phyloP scores from a whole-genome alignment of 1,140 invertebrate genomes.

The Rhopalosiphum padi region DNA sequence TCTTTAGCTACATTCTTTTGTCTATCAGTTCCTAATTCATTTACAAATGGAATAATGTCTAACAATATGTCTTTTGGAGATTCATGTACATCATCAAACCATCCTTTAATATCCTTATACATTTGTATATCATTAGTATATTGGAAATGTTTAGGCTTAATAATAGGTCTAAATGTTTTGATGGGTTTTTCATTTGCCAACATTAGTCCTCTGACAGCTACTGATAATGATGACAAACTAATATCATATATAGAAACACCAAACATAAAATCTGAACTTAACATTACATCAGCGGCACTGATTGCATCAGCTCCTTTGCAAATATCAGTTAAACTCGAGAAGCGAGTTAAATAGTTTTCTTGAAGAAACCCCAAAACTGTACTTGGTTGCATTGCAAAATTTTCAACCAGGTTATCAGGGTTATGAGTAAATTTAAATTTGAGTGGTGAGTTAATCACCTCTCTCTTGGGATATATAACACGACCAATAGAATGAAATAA shows the following conservation, averaged over 20 bases:
- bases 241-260: slow-evolving; percentile 63
- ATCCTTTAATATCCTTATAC: neutral
- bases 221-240: slow-evolving; percentile 67
- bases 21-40: slow-evolving; percentile 32
- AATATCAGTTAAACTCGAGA: slow-evolving; percentile 69
- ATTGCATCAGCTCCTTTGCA: slow-evolving; percentile 68
- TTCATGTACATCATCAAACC: slow-evolving; percentile 15
- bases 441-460: slow-evolving; percentile 61
- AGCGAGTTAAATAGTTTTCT: slow-evolving; percentile 78
- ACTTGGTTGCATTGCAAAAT: slow-evolving; percentile 70
- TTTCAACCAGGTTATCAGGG: slow-evolving; percentile 71
- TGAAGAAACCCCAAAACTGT: slow-evolving; percentile 74
- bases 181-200: slow-evolving; percentile 70
- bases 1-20: slow-evolving; percentile 27
- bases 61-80: slow-evolving; percentile 49
- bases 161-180: slow-evolving; percentile 54
- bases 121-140: slow-evolving; percentile 33
- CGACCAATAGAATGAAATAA: slow-evolving; percentile 78
- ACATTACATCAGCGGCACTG: slow-evolving; percentile 70
- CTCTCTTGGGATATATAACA: slow-evolving; percentile 78
- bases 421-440: slow-evolving; percentile 67
- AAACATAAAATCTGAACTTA: slow-evolving; percentile 65
- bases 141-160: slow-evolving; percentile 44
- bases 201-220: slow-evolving; percentile 74
- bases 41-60: slow-evolving; percentile 51